These are phyloP conservation scores for Ailurus styani DNA, from an alignment of 2,113 vertebrate species.

Conservation along the genomic window DNA sequence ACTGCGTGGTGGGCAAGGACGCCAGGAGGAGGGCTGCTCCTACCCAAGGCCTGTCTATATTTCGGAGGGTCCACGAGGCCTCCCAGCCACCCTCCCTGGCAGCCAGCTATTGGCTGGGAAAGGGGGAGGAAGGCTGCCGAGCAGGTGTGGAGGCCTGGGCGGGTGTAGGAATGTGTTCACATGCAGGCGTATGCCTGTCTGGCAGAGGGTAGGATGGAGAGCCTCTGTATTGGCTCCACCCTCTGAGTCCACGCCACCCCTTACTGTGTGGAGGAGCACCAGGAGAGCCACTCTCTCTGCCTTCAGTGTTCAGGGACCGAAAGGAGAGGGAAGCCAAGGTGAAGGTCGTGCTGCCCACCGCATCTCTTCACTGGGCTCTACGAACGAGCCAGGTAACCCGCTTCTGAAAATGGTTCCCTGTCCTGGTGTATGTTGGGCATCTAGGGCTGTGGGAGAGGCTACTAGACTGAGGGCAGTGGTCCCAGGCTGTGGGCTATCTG, in stretches of 20 bases:
- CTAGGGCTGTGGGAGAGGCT: background rate
- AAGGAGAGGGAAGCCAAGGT: background rate
- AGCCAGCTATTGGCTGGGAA: background rate
- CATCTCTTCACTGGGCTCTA: background rate
- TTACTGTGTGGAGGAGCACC: background rate
- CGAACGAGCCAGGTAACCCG: background rate
- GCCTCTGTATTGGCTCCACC: background rate
- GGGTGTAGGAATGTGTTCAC: background rate
- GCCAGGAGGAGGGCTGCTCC: background rate
- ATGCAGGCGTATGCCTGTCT: background rate
- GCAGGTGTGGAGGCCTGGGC: background rate
- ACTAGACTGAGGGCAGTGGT: background rate
- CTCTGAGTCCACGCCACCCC: background rate
- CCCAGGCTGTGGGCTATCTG: background rate
- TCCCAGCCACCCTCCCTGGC: background rate
- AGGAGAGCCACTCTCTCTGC: background rate
- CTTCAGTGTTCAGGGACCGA: background rate
- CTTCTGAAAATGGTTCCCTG: background rate
- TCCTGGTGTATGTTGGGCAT: background rate
- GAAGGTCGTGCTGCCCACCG: background rate
- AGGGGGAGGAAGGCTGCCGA: too few species aligned
- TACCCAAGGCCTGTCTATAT: background rate
- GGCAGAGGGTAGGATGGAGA: background rate
- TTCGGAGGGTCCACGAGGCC: background rate
- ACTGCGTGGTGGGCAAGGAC: background rate